Evolutionary conservation across 2,888 invertebrate genomes (phyloP), one percentile per base, ranked within the genome.

Genomic region (Pantelozetes paolii): DNA sequence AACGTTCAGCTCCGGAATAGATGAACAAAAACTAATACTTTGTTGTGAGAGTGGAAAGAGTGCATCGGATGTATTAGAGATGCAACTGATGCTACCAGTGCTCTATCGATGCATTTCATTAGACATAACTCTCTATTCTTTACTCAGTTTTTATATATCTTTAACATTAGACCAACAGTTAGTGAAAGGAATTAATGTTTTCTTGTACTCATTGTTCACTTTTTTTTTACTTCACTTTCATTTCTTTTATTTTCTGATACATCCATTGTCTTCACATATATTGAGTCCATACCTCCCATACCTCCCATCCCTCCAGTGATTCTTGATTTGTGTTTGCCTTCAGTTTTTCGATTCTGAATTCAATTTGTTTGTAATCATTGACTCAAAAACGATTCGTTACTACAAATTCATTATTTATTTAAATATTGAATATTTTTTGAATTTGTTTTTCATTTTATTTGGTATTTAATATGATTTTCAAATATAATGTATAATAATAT

Each of bases 71-170:
- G 23, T 67, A 15, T 42, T 20, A 32, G n/a, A 23, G 23, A 67
- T 67, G 23, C 42, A 62, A 62, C 32, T 62, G 32, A 32, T 62
- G 62, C 62, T 62, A 62, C 62, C 62, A 32, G 18, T 62, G 30
- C 32, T 62, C 32, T 62, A 18, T 18, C 11, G 6, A 42, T 67
- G 42, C 67, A 40, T 67, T 67, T 67, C 40, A 67, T 67, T 67
- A 67, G 40, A 11, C 20, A 67, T 67, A 18, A n/a, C 42, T 67
- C 23, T 20, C 20, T 20, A 23, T 36, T 42, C 67, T 67, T 40
- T 67, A 8, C 15, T 15, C 18, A 26, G 2, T 20, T 23, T 42
- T 40, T 23, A 1, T 23, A 2, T 32, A 32, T 62, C 40, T 42
- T 42, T n/a, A 67, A 42, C 67, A 67, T 42, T 42, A 42, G 20